A percentile compares a stretch with the other conserved stretches of the same genome.
phyloP scores from a whole-genome alignment of 1,140 invertebrate species.

The Euschistus heros region DNA sequence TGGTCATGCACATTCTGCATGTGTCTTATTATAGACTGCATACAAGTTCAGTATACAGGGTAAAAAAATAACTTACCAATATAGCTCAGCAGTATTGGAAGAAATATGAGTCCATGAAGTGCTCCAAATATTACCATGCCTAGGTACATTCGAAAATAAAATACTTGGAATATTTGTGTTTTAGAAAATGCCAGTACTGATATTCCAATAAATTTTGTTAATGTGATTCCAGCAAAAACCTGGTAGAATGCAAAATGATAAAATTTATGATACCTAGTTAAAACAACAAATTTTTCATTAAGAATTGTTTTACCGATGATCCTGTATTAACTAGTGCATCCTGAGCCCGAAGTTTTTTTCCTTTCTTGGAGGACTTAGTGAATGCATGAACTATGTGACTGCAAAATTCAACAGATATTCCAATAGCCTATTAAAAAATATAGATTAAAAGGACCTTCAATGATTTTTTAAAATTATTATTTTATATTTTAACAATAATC shows the following conservation, averaged over 20 bases:
- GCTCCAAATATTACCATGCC: conserved; percentile 93
- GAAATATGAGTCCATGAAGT: conserved; percentile 89
- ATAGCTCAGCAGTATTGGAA: conserved; percentile 92
- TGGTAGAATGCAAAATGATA: conserved; percentile 31
- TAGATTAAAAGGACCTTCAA: not conserved
- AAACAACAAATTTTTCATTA: not conserved
- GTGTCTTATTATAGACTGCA: not conserved
- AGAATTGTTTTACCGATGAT: conserved; percentile 60
- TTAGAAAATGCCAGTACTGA: conserved; percentile 90
- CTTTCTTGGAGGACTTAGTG: conserved; percentile 58
- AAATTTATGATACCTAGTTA: not conserved
- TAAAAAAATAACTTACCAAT: conserved; percentile 72
- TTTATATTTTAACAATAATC: too few relatives aligned
- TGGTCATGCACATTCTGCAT: too few relatives aligned
- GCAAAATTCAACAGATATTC: conserved; percentile 97
- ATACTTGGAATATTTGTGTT: conserved; percentile 93
- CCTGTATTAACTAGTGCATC: conserved; percentile 88
- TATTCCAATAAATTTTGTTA: conserved; percentile 94
- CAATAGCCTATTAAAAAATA: conserved; percentile 58
- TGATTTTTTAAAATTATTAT: too few relatives aligned
- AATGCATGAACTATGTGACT: conserved; percentile 93
- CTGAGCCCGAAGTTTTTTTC: conserved; percentile 60
- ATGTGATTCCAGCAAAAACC: conserved; percentile 87
- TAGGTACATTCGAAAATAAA: conserved; percentile 97
- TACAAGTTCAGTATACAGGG: too few relatives aligned